A percentile compares a stretch with the other conserved stretches of the same genome.
Evolutionary conservation across 2,888 invertebrate genomes (phyloP).

Genomic region (Sarcophaga carnaria): DNA sequence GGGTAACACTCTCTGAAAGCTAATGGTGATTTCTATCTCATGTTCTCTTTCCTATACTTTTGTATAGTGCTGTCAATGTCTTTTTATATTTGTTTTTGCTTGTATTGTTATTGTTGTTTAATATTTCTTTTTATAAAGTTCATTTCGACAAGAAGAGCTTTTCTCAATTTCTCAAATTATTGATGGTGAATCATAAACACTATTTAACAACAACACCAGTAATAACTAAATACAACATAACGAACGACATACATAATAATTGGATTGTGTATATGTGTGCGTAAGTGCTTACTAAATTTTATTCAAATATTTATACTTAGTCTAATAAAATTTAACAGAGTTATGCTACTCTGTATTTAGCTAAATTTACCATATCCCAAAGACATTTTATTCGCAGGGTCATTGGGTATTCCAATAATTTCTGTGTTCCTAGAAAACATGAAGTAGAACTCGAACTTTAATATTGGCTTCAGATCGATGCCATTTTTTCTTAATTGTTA

Average conservation of each 20-base stretch:
- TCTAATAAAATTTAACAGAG: no score
- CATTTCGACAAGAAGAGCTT: slow-evolving; percentile 50
- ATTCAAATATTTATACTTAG: no score
- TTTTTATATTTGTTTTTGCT: not conserved
- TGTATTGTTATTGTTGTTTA: slow-evolving; percentile 15
- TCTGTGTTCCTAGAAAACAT: no score
- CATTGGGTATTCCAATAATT: no score
- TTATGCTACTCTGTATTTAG: no score
- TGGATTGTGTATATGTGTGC: not conserved
- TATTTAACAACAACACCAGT: not conserved
- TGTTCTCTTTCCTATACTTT: not conserved
- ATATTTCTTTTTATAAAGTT: slow-evolving; percentile 56
- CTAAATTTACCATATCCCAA: no score
- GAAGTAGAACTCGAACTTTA: no score
- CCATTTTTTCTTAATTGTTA: no score
- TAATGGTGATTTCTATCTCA: slow-evolving; percentile 29
- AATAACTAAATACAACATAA: slow-evolving; percentile 7
- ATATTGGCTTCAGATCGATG: no score
- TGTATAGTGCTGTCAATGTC: slow-evolving; percentile 45
- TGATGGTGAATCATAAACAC: slow-evolving; percentile 40
- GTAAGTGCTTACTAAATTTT: not conserved
- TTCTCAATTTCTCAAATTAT: slow-evolving; percentile 64
- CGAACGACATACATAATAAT: slow-evolving; percentile 1
- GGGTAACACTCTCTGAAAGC: slow-evolving; percentile 54
- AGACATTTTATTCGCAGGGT: no score